Percentiles rank a stretch among this genome's conserved stretches.
Conservation (phyloP, 2,797 vertebrate species). For the Falco berigora region DNA sequence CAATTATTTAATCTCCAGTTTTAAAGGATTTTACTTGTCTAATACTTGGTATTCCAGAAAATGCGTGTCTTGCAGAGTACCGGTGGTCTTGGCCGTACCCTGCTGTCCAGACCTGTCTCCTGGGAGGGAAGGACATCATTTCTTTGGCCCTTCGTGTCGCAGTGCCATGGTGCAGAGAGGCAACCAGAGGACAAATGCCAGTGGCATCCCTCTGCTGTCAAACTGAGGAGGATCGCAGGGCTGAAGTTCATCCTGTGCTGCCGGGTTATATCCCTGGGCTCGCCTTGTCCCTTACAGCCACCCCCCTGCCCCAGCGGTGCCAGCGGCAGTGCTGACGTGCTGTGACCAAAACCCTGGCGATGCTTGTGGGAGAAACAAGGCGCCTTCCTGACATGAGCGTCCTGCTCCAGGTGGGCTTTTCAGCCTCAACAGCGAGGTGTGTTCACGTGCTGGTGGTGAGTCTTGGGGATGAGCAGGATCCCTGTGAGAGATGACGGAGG, state of each 20-base stretch:
- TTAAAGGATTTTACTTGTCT: not conserved
- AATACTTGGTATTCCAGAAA: not conserved
- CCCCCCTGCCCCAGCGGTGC: not conserved
- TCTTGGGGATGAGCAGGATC: not conserved
- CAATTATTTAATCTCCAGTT: not conserved
- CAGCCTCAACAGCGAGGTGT: rapidly evolving
- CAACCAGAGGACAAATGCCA: rapidly evolving
- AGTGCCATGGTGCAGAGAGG: not conserved
- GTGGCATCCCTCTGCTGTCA: not conserved
- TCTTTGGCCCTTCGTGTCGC: not conserved
- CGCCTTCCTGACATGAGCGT: rapidly evolving
- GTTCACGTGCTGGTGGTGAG: not conserved
- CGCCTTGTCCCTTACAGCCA: not conserved
- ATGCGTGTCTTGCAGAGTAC: rapidly evolving
- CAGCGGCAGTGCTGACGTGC: rapidly evolving
- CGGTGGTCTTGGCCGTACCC: rapidly evolving
- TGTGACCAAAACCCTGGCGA: not conserved
- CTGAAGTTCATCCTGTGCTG: not conserved
- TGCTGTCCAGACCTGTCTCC: not conserved
- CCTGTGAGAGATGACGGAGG: not conserved
- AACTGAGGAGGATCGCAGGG: not conserved
- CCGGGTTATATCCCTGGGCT: not conserved
- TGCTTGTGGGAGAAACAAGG: rapidly evolving
- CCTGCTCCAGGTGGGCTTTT: not conserved
- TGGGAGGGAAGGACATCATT: not conserved